Evolutionary conservation across 2,797 vertebrate genomes (phyloP).

Genomic region (Pseudomugil gertrudae): DNA sequence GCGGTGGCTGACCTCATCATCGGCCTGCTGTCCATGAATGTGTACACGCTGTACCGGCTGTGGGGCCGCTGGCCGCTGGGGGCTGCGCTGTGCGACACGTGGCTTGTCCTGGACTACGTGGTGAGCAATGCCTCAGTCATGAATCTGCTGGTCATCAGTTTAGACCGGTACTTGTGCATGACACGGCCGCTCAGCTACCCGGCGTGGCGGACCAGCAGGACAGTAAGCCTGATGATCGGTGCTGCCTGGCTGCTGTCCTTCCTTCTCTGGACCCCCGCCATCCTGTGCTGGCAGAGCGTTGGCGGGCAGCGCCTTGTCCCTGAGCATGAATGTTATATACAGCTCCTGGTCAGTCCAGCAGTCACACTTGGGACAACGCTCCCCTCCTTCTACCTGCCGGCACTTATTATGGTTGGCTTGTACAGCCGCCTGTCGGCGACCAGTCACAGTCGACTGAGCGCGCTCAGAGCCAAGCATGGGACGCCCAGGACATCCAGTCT

Average conservation of each 20-base stretch:
- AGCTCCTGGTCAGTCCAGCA: constrained; percentile 87
- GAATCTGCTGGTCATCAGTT: constrained; percentile 92
- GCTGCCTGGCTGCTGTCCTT: constrained; percentile 89
- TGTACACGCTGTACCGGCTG: constrained; percentile 87
- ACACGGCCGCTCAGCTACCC: constrained; percentile 91
- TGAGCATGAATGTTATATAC: constrained; percentile 86
- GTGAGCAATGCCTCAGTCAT: constrained; percentile 90
- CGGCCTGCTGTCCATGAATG: constrained; percentile 89
- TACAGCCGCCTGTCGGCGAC: constrained; percentile 89
- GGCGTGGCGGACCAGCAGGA: constrained; percentile 80
- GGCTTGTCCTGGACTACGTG: constrained; percentile 91
- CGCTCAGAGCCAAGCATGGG: neutral
- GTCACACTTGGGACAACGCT: constrained; percentile 90
- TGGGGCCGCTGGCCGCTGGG: constrained; percentile 89
- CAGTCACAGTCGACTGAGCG: constrained; percentile 82
- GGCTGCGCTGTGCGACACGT: constrained; percentile 85
- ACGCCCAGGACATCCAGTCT: neutral
- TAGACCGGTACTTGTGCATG: constrained; percentile 93
- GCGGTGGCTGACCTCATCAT: constrained; percentile 89
- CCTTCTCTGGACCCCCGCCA: constrained; percentile 90
- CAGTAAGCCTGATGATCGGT: constrained; percentile 87
- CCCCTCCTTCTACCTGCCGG: constrained; percentile 91
- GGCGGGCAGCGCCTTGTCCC: constrained; percentile 82
- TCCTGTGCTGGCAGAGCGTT: constrained; percentile 89
- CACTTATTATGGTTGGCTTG: constrained; percentile 88